These are phyloP conservation scores for Brachionichthys hirsutus DNA, from an alignment of 2,113 vertebrate species.

Conservation along the genomic window DNA sequence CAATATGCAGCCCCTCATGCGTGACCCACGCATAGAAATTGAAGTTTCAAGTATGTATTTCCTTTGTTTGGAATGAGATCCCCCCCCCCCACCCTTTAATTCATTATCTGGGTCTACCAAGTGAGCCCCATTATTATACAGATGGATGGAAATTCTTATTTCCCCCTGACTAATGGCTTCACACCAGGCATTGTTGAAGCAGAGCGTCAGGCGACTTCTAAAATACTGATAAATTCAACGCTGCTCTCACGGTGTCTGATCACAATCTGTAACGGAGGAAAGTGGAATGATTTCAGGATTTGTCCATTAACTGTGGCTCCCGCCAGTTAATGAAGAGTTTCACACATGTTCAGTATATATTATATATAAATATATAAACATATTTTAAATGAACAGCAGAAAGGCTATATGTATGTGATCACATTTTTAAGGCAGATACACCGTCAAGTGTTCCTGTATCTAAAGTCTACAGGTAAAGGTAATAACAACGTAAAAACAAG, in stretches of 20 bases:
- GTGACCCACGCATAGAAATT: neutral
- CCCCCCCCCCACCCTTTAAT: slow-evolving; percentile 40
- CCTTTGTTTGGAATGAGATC: slow-evolving; percentile 42
- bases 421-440: too few relatives aligned
- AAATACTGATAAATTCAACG: slow-evolving; percentile 5
- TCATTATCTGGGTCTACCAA: slow-evolving; percentile 32
- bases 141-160: slow-evolving; percentile 62
- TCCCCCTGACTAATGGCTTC: slow-evolving; percentile 45
- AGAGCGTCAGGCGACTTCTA: slow-evolving; percentile 15
- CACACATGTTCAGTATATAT: too few relatives aligned
- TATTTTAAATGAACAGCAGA: too few relatives aligned
- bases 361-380: too few relatives aligned
- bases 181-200: slow-evolving; percentile 30
- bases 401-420: too few relatives aligned
- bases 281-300: too few relatives aligned
- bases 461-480: too few relatives aligned
- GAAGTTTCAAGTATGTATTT: neutral
- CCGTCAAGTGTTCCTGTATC: too few relatives aligned
- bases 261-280: neutral
- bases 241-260: slow-evolving; percentile 7
- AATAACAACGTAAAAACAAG: too few relatives aligned
- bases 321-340: too few relatives aligned
- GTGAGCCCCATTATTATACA: slow-evolving; percentile 64
- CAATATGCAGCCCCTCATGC: neutral
- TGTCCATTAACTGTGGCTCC: neutral